phyloP scores from a whole-genome alignment of 2,113 vertebrate genomes.

The Chitala chitala region DNA sequence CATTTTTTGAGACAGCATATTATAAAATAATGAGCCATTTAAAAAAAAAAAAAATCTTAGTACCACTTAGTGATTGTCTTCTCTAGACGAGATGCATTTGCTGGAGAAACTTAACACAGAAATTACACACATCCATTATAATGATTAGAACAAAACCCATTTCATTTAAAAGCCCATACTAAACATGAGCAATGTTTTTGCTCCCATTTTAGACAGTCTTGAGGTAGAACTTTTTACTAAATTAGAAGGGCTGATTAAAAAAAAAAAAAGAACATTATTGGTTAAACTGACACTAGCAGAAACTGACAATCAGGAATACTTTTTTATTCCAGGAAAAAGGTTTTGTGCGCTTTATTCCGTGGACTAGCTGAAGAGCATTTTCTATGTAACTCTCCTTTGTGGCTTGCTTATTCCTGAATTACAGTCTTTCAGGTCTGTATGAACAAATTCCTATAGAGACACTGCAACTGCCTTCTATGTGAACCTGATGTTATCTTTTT shows the following conservation, averaged over 20 bases:
- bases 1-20: too few relatives aligned
- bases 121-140: too few relatives aligned
- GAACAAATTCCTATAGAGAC: constrained; percentile 30
- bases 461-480: constrained; percentile 34
- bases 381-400: constrained; percentile 29
- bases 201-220: too few relatives aligned
- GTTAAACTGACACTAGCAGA: background rate
- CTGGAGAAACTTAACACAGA: too few relatives aligned
- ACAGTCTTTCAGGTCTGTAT: constrained; percentile 16
- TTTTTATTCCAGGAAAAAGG: constrained; percentile 16
- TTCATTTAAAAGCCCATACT: background rate
- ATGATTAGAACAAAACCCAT: too few relatives aligned
- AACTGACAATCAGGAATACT: constrained; percentile 23
- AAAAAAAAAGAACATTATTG: background rate
- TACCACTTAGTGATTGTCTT: too few relatives aligned
- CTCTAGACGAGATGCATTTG: too few relatives aligned
- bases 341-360: constrained; percentile 49
- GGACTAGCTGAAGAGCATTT: constrained; percentile 34
- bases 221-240: too few relatives aligned
- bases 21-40: too few relatives aligned
- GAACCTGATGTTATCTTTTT: constrained; percentile 2
- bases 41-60: too few relatives aligned
- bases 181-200: background rate
- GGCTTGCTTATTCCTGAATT: constrained; percentile 47
- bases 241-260: constrained; percentile 13